Base-by-base conservation (phyloP, 1,140 invertebrate species). In the Hylaeus anthracinus region DNA sequence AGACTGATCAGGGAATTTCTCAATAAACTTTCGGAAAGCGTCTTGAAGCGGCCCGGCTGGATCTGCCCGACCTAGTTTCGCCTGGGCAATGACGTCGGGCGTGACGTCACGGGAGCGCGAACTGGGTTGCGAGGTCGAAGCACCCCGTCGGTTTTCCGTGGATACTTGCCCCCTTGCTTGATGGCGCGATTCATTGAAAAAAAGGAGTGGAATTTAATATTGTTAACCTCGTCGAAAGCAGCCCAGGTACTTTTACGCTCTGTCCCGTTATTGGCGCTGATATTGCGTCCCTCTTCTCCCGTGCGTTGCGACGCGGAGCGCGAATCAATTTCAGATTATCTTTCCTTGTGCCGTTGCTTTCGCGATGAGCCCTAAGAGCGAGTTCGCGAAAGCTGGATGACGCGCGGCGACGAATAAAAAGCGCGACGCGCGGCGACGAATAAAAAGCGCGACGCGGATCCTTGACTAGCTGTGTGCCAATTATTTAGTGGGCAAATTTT, bases 31-130 rank as follows among this genome's bases (percentile, higher is more conserved):
- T 81, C 75, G 84, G 76, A 88, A 72, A 81, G 45, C 81, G 82
- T 79, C 71, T 87, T 87, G 72, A 84, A 84, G 85, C 72, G 86
- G 69, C 79, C 77, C 81, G 84, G 81, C 86, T 85, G 81, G 85
- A 82, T 90, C 72, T 73, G 87, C 60, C 66, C 79, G 90, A 91
- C 90, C 90, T 84, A 90, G 81, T 89, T 91, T 90, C 72, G 83
- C 89, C 89, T 89, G 90, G 90, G 90, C 90, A 91, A 90, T 91
- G 90, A 91, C 89, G 90, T 91, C 82, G 88, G 71, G n/a, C 45
- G 83, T 91, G 90, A 91, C 89, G 89, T 91, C 89, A 91, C 78
- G 55, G 84, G 83, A 83, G 58, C 72, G 73, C 41, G 82, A 91
- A 90, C 70, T 90, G 41, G 90, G 89, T 86, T 89, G 86, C 58